Evolutionary conservation across 1,140 invertebrate species (phyloP).

Genomic region (Caenorhabditis latens): DNA sequence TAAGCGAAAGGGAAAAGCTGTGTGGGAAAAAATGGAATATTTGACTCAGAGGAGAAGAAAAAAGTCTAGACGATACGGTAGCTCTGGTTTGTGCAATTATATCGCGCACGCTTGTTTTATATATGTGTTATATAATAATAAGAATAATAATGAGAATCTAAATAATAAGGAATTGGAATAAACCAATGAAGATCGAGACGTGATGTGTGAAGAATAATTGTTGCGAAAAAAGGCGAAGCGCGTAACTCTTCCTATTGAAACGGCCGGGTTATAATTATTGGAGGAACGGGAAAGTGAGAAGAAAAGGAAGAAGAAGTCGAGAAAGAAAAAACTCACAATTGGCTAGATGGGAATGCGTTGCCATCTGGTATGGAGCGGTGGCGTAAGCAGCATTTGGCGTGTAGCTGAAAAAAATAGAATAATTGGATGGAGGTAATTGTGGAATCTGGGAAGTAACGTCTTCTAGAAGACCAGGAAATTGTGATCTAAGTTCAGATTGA

Average conservation of each 20-base stretch:
- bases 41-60: neutral
- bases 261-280: constrained; percentile 18
- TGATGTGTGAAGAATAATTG: constrained; percentile 30
- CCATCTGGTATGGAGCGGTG: constrained; percentile 35
- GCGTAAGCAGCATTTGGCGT: neutral
- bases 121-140: constrained; percentile 40
- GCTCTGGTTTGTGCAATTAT: constrained; percentile 27
- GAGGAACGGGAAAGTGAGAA: constrained; percentile 31
- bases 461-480: neutral
- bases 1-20: constrained; percentile 32
- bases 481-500: neutral
- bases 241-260: constrained; percentile 28
- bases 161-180: neutral
- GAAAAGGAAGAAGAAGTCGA: neutral
- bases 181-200: neutral
- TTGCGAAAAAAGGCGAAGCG: constrained; percentile 30
- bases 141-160: constrained; percentile 17
- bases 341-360: constrained; percentile 37
- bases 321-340: constrained; percentile 46
- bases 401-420: constrained; percentile 35
- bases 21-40: constrained; percentile 10
- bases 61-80: neutral
- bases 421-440: no score
- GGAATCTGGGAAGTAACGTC: neutral
- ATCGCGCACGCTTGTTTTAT: constrained; percentile 43